A percentile compares a stretch with the other conserved stretches of the same genome.
Conservation (phyloP, 2,888 invertebrate genomes). For the Incurvaria masculella region DNA sequence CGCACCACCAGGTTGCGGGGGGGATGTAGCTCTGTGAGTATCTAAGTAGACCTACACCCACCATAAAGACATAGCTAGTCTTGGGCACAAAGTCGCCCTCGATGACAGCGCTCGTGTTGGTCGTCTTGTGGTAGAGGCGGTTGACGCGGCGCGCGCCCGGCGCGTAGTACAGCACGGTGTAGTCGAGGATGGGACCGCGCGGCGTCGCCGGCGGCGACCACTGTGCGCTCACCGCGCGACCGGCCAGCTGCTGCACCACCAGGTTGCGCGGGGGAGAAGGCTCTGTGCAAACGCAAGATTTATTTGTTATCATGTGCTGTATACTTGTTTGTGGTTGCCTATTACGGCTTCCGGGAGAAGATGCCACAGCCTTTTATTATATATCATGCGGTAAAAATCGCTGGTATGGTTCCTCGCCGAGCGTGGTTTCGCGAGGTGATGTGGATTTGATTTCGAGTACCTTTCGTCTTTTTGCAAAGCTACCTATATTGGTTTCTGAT, state of each 20-base stretch:
- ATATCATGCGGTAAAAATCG: no score
- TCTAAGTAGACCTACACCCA: conserved; percentile 55
- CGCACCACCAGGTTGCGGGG: conserved; percentile 63
- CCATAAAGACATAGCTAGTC: conserved; percentile 68
- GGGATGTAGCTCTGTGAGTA: conserved; percentile 58
- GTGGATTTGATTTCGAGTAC: no score
- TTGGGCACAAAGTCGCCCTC: conserved; percentile 54
- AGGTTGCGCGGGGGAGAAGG: conserved; percentile 69
- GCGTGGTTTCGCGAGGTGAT: no score
- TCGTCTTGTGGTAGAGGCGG: conserved; percentile 21
- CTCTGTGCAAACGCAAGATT: conserved; percentile 34
- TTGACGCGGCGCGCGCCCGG: conserved; percentile 59
- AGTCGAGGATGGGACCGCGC: conserved; percentile 61
- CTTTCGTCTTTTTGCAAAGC: no score
- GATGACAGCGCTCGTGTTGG: conserved; percentile 49
- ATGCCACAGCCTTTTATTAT: no score
- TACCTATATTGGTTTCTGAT: no score
- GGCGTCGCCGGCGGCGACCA: conserved; percentile 67
- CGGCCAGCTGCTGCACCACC: conserved; percentile 61
- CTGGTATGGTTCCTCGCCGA: no score
- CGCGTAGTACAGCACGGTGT: conserved; percentile 64
- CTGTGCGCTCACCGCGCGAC: conserved; percentile 58
- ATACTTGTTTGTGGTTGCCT: no score
- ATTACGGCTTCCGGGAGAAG: no score
- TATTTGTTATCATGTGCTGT: no score